A percentile compares a stretch with the other conserved stretches of the same genome.
Conservation (phyloP, 2,888 invertebrate species). For the Leptopterna dolabrata region DNA sequence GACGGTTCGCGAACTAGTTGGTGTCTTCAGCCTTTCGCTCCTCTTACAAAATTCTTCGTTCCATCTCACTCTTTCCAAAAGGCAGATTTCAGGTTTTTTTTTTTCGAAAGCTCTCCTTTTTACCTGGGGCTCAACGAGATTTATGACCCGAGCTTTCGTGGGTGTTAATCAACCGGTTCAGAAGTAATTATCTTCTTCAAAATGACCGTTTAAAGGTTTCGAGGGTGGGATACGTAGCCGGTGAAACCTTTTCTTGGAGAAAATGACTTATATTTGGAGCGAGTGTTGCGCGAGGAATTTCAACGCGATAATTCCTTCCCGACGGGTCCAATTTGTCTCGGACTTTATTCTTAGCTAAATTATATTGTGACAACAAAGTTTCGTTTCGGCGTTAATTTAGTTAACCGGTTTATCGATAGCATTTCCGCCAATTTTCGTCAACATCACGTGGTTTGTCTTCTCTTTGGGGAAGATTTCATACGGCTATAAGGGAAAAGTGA, state of each 20-base stretch:
- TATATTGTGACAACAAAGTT: not conserved
- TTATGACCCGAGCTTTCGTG: not conserved
- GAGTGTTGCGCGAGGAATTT: not conserved
- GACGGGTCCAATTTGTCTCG: not conserved
- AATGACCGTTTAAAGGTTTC: constrained; percentile 9
- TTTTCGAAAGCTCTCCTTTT: not conserved
- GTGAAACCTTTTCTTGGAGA: not conserved
- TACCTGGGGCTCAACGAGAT: not conserved
- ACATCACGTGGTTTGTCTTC: no score
- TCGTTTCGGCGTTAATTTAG: not conserved
- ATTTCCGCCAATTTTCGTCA: no score
- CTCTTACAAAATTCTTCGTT: not conserved
- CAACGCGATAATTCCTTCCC: not conserved
- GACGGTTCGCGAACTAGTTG: constrained; percentile 16
- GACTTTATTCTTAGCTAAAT: not conserved
- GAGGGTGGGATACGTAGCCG: not conserved
- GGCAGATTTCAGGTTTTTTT: not conserved
- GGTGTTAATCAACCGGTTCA: constrained; percentile 24
- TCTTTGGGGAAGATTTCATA: no score
- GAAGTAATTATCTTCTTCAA: constrained; percentile 12
- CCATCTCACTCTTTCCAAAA: not conserved
- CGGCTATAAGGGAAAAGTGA: no score
- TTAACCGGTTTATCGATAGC: not conserved
- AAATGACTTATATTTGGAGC: constrained; percentile 1
- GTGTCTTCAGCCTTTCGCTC: not conserved